A percentile compares a stretch with the other conserved stretches of the same genome.
Conservation (phyloP, 2,888 invertebrate genomes). For the Metacarcinus magister region DNA sequence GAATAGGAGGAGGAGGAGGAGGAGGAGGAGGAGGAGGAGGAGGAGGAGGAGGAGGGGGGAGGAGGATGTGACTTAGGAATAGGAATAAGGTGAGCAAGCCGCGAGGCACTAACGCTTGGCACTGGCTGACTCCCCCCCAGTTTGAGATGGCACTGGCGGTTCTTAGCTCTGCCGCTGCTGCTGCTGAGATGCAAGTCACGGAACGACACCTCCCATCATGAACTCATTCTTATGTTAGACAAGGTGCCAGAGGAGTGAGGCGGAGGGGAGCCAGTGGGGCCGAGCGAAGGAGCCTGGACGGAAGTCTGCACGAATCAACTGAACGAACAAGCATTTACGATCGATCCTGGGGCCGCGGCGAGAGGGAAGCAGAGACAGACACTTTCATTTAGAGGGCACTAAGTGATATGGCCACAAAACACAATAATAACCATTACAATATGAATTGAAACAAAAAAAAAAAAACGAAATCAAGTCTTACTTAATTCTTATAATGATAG, state of each 20-base stretch:
- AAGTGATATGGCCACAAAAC: neutral
- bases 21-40: neutral
- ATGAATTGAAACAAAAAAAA: slow-evolving; percentile 17
- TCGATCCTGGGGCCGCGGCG: slow-evolving; percentile 65
- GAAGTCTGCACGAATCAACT: slow-evolving; percentile 58
- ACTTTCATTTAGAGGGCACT: slow-evolving; percentile 72
- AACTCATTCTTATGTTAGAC: neutral
- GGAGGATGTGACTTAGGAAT: neutral
- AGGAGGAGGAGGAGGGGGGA: neutral
- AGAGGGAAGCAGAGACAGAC: slow-evolving; percentile 74
- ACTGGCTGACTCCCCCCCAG: neutral
- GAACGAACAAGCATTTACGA: slow-evolving; percentile 75
- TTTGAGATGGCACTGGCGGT: neutral
- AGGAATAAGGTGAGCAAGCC: slow-evolving; percentile 54
- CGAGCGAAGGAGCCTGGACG: slow-evolving; percentile 22
- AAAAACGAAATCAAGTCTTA: neutral
- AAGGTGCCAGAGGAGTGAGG: neutral
- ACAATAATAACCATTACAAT: neutral
- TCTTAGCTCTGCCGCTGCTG: neutral
- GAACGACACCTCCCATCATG: neutral
- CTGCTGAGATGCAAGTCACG: neutral
- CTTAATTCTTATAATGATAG: neutral
- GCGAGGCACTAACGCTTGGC: slow-evolving; percentile 53
- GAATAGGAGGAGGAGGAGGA: slow-evolving; percentile 26
- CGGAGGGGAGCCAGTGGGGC: slow-evolving; percentile 35